Base-by-base conservation (phyloP, 2,888 invertebrate genomes). In the Resseliella maxima region DNA sequence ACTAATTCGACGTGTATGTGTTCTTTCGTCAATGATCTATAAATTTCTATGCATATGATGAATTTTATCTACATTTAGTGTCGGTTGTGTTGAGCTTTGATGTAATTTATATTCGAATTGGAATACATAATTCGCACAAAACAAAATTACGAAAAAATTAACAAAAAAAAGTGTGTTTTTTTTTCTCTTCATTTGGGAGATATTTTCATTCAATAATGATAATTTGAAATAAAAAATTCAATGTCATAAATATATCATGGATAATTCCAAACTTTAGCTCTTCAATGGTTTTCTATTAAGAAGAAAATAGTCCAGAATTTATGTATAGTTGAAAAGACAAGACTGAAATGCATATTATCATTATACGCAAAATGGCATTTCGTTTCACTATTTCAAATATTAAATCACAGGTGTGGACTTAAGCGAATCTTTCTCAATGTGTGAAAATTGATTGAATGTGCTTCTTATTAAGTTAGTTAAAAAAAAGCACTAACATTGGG, bases 21-120 rank as follows among this genome's bases (percentile, higher is more conserved):
- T 72, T 72, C 15, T 72, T 72, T 72, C 72, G 31, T 72, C 72
- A 35, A 72, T 15, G 35, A 72, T 59, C n/a, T n/a, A 59, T 59
- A 18, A 18, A 3, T 59, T 59, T 59, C 24, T 59, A 24, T 41
- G 59, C 15, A 50, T 50, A 18, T 50, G 21, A 50, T 5, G n/a
- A n/a, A n/a, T 59, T 59, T 59, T 59, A 59, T 59, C 59, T 59
- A 59, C n/a, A 59, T 59, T 59, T n/a, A n/a, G 59, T 24, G 24
- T 24, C 24, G n/a, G n/a, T 10, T 50, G 50, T 18, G 15, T 50
- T 18, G 21, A 50, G 21, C 5, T 50, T 50, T 50, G 5, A 18
- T 50, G 2, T 6, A 50, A 50, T n/a, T n/a, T n/a, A 50, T 2
- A 50, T 50, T 50, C 50, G 15, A 59, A 59, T 24, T 59, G 59